Percentiles rank a stretch among this genome's conserved stretches.
Conservation (phyloP, 2,888 invertebrate species). For the Osedax fenrisi region DNA sequence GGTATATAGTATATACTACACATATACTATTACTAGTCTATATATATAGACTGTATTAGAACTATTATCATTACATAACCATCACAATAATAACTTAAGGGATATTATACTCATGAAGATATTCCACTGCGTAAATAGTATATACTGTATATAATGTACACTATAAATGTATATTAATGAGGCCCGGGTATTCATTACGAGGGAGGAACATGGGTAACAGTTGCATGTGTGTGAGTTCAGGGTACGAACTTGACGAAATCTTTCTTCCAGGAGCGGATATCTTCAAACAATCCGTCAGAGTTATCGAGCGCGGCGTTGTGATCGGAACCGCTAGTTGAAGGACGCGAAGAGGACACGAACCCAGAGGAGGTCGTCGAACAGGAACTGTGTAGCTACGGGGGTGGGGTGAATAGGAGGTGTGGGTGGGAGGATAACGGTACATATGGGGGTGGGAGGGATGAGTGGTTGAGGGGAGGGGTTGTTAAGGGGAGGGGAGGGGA, state of each 20-base stretch:
- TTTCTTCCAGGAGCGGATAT: background rate
- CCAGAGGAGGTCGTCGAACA: background rate
- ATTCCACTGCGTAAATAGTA: too few species aligned
- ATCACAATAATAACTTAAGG: too few species aligned
- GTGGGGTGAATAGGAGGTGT: background rate
- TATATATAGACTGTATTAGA: too few species aligned
- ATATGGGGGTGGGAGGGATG: background rate
- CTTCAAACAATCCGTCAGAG: background rate
- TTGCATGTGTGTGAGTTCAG: background rate
- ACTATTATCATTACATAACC: too few species aligned
- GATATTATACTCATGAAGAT: too few species aligned
- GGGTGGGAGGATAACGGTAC: background rate
- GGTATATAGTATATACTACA: too few species aligned
- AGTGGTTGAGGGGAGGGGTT: background rate
- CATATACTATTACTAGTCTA: too few species aligned
- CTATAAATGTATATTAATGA: too few species aligned
- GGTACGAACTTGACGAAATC: background rate
- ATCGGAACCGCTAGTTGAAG: background rate
- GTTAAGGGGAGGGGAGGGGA: background rate
- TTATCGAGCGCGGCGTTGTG: background rate
- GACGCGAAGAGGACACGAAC: background rate
- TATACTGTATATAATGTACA: too few species aligned
- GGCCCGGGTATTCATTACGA: too few species aligned
- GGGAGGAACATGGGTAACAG: background rate
- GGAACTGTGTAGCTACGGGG: slow-evolving; percentile 1